Percentiles rank a stretch among this genome's conserved stretches.
These are phyloP conservation scores for Falco naumanni DNA, from an alignment of 2,797 vertebrate species.

Conservation along the genomic window DNA sequence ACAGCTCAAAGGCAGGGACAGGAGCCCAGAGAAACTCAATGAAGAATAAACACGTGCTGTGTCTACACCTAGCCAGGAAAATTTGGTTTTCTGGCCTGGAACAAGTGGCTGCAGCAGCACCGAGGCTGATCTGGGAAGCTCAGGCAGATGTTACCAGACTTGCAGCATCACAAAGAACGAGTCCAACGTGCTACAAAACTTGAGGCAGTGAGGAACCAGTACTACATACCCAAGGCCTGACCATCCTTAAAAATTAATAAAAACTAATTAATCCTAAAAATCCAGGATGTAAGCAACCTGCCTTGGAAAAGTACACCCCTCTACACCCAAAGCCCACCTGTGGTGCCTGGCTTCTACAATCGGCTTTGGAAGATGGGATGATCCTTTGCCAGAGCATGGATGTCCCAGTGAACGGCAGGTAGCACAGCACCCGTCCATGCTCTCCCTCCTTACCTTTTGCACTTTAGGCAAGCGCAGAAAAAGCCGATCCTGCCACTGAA, in stretches of 20 bases:
- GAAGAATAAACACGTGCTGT: neutral
- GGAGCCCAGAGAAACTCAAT: neutral
- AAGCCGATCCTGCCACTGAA: neutral
- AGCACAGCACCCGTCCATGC: accelerated
- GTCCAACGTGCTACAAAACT: neutral
- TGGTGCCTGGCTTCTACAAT: neutral
- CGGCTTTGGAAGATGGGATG: neutral
- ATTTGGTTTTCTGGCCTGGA: neutral
- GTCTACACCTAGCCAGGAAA: neutral
- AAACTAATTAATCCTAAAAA: neutral
- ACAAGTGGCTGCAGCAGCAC: neutral
- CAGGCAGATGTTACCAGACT: neutral
- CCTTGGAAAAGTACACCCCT: neutral
- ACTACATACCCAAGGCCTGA: neutral
- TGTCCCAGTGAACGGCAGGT: accelerated
- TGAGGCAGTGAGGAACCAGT: neutral
- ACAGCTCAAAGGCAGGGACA: neutral
- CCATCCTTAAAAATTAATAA: neutral
- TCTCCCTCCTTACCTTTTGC: neutral
- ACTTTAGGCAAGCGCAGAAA: accelerated
- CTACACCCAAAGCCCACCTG: accelerated
- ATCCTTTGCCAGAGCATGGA: neutral
- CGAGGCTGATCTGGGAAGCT: neutral
- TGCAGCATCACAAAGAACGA: neutral
- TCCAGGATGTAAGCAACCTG: neutral